Evolutionary conservation across 1,140 invertebrate genomes (phyloP).

Genomic region (Nilaparvata lugens): DNA sequence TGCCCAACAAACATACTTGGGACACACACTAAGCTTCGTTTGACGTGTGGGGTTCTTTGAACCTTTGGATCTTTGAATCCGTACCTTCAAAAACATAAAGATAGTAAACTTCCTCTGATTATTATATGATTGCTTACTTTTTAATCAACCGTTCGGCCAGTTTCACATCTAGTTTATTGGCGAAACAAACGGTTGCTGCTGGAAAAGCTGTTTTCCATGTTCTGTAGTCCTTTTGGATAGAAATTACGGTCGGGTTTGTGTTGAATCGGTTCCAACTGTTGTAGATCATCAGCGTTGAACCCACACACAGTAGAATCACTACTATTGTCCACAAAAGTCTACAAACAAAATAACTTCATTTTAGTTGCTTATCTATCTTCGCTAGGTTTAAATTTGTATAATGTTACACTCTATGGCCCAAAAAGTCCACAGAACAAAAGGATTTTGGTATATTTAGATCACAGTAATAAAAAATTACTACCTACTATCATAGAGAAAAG

Average conservation of each 20-base stretch:
- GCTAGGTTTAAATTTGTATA: not conserved
- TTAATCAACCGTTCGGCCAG: not conserved
- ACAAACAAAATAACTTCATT: constrained; percentile 16
- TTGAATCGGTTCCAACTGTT: constrained; percentile 43
- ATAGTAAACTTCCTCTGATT: too few relatives aligned
- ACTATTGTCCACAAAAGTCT: constrained; percentile 43
- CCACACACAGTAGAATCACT: constrained; percentile 29
- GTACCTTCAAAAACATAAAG: too few relatives aligned
- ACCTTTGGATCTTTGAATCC: too few relatives aligned
- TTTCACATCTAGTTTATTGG: not conserved
- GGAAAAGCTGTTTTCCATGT: constrained; percentile 47
- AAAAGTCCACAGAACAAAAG: not conserved
- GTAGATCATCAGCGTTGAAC: constrained; percentile 26
- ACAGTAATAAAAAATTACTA: too few relatives aligned
- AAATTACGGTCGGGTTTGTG: constrained; percentile 48
- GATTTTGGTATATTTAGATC: not conserved
- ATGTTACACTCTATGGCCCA: not conserved
- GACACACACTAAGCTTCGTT: too few relatives aligned
- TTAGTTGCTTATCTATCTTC: too few relatives aligned
- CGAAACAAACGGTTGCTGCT: constrained; percentile 41
- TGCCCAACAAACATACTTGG: too few relatives aligned
- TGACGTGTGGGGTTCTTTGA: too few relatives aligned
- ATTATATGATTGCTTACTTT: not conserved
- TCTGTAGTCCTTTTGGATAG: constrained; percentile 48
- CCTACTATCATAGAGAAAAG: too few relatives aligned